phyloP scores from a whole-genome alignment of 2,888 invertebrate species.

The Zaprionus bogoriensis region DNA sequence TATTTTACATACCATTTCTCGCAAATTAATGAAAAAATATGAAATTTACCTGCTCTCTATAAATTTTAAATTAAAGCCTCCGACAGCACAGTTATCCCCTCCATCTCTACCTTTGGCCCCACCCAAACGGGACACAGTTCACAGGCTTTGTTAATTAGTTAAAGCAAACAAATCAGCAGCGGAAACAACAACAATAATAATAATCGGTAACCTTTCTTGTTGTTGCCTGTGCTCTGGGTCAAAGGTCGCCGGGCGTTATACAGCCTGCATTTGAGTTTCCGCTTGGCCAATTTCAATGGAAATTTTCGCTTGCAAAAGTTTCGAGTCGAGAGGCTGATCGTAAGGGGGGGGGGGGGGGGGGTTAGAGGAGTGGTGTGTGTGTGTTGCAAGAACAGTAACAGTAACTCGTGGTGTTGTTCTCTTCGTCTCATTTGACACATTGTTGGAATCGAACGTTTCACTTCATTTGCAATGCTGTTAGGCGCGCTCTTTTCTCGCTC shows the following conservation, averaged over 20 bases:
- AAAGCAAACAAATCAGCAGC: slow-evolving; percentile 17
- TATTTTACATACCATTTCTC: no score
- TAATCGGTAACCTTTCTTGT: background rate
- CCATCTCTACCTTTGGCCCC: background rate
- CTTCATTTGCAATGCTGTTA: background rate
- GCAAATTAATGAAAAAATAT: background rate
- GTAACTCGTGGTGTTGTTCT: background rate
- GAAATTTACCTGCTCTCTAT: background rate
- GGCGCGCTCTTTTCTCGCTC: background rate
- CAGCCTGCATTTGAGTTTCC: background rate
- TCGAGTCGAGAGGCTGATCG: background rate
- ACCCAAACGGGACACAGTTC: slow-evolving; percentile 4
- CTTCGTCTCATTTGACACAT: background rate
- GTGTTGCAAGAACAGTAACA: no score
- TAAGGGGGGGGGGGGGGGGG: background rate
- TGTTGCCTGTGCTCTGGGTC: background rate
- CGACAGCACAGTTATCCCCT: background rate
- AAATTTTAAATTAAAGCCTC: background rate
- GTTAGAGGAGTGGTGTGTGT: no score
- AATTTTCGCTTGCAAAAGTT: background rate
- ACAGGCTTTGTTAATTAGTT: slow-evolving; percentile 30
- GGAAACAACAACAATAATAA: background rate
- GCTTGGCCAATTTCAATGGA: slow-evolving; percentile 6
- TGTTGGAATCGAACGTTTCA: background rate
- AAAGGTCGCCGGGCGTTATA: slow-evolving; percentile 9